Conservation (phyloP, 2,797 vertebrate species). For the Cuculus canorus region DNA sequence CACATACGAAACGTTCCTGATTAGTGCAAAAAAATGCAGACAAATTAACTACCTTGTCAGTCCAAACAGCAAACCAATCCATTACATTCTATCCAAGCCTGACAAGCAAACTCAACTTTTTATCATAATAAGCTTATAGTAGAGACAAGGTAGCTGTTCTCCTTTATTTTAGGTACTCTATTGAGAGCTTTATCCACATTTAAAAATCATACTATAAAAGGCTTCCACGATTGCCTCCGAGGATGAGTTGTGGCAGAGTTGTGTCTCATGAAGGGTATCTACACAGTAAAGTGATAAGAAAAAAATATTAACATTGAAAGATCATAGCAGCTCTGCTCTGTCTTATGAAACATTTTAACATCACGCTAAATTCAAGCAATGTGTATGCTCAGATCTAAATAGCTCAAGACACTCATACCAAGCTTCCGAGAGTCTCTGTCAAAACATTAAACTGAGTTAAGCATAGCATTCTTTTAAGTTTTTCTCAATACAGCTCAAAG, state of each 20-base stretch:
- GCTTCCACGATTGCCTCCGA: constrained; percentile 83
- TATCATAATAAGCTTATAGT: constrained; percentile 75
- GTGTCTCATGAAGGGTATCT: constrained; percentile 85
- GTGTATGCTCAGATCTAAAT: constrained; percentile 45
- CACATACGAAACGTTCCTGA: constrained; percentile 76
- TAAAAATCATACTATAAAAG: constrained; percentile 81
- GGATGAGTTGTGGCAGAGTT: constrained; percentile 83
- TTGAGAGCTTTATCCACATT: constrained; percentile 79
- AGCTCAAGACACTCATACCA: constrained; percentile 3
- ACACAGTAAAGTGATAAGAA: constrained; percentile 86
- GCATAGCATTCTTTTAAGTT: constrained; percentile 7
- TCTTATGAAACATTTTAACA: constrained; percentile 81
- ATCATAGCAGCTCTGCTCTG: constrained; percentile 77
- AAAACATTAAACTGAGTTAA: constrained; percentile 8
- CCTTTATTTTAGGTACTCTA: constrained; percentile 80
- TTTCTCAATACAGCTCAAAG: constrained; percentile 7
- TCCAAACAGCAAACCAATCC: constrained; percentile 78
- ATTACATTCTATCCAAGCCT: constrained; percentile 79
- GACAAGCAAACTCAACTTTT: constrained; percentile 76
- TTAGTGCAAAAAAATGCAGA: constrained; percentile 72
- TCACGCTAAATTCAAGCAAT: constrained; percentile 71
- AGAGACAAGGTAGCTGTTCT: constrained; percentile 78
- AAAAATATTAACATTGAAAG: constrained; percentile 83
- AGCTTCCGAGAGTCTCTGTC: neutral
- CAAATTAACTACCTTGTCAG: constrained; percentile 81